Percentiles rank a stretch among this genome's conserved stretches.
Evolutionary conservation across 2,888 invertebrate species (phyloP).

Genomic region (Polymixis flavicincta): DNA sequence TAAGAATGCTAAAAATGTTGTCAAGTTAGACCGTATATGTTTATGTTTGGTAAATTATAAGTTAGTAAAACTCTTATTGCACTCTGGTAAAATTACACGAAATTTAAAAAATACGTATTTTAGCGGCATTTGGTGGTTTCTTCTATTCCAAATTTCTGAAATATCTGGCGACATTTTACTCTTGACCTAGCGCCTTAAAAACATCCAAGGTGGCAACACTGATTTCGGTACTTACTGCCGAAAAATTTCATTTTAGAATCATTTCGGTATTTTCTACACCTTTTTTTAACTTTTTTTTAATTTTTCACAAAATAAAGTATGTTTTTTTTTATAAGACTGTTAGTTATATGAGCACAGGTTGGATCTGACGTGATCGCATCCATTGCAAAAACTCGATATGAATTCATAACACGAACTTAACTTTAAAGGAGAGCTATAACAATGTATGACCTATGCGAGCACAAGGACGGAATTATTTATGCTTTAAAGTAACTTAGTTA

Average conservation of each 20-base stretch:
- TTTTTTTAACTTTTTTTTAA: not conserved
- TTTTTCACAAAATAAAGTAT: not conserved
- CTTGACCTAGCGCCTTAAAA: no score
- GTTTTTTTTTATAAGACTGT: not conserved
- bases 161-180: no score
- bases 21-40: no score
- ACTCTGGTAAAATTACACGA: no score
- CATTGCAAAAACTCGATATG: conserved; percentile 43
- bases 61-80: no score
- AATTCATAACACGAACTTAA: conserved; percentile 55
- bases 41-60: no score
- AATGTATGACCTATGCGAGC: conserved; percentile 36
- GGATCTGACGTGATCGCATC: conserved; percentile 3
- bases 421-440: conserved; percentile 55
- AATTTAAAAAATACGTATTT: no score
- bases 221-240: no score
- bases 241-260: not conserved
- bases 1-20: no score
- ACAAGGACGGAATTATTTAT: conserved; percentile 47
- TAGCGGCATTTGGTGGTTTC: no score
- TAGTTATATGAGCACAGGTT: not conserved
- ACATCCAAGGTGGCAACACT: no score
- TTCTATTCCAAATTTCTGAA: no score
- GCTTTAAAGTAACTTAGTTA: conserved; percentile 32
- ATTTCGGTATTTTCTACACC: not conserved